phyloP scores from a whole-genome alignment of 1,140 invertebrate species.

The Drosophila kikkawai region DNA sequence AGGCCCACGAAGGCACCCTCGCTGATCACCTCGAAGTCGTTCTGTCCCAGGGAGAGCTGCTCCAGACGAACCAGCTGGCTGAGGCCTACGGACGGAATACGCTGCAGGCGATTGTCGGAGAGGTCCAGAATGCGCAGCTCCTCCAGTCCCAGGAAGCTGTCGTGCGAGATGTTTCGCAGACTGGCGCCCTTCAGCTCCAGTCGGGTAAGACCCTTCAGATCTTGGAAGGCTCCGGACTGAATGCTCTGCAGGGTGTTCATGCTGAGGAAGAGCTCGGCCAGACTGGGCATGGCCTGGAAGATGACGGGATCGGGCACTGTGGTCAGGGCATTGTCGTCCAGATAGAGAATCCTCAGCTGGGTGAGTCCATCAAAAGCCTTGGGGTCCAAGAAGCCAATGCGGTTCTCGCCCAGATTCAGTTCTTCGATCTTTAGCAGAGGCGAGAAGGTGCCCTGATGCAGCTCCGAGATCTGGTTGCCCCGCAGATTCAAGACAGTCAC shows the following conservation, averaged over 20 bases:
- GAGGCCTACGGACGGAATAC: slow-evolving; percentile 91
- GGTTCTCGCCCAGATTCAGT: slow-evolving; percentile 94
- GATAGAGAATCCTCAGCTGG: slow-evolving; percentile 91
- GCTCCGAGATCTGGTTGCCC: slow-evolving; percentile 92
- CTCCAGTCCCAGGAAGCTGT: slow-evolving; percentile 91
- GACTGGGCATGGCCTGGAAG: slow-evolving; percentile 89
- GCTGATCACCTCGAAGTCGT: slow-evolving; percentile 90
- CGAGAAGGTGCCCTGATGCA: slow-evolving; percentile 92
- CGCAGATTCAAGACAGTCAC: slow-evolving; percentile 92
- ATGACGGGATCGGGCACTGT: slow-evolving; percentile 89
- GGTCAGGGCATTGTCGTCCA: slow-evolving; percentile 94
- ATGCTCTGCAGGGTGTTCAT: slow-evolving; percentile 91
- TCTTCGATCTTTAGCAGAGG: slow-evolving; percentile 92
- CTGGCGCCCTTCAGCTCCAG: slow-evolving; percentile 93
- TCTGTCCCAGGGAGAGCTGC: slow-evolving; percentile 92
- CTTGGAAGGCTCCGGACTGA: slow-evolving; percentile 91
- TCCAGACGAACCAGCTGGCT: slow-evolving; percentile 90
- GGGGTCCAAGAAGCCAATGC: slow-evolving; percentile 92
- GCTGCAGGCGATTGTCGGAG: slow-evolving; percentile 90
- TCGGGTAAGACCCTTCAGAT: slow-evolving; percentile 90
- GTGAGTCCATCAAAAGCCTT: slow-evolving; percentile 92
- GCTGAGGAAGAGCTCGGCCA: slow-evolving; percentile 93
- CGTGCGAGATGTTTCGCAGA: slow-evolving; percentile 90
- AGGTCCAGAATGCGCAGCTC: slow-evolving; percentile 91
- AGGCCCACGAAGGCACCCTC: slow-evolving; percentile 91